Evolutionary conservation across 2,113 vertebrate species (phyloP).

Genomic region (Periophthalmodon schlosseri): DNA sequence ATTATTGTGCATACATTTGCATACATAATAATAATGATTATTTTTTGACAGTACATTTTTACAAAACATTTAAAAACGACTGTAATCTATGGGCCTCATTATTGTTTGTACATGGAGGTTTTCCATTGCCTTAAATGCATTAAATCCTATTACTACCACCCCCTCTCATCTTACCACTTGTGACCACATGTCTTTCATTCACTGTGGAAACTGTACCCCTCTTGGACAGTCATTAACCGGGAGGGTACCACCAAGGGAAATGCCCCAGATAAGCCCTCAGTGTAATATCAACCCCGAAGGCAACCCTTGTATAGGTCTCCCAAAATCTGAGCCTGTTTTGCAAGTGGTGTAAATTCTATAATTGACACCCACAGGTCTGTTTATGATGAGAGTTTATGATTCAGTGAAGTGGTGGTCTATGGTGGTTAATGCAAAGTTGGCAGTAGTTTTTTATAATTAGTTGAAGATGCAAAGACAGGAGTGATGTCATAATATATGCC

Average conservation of each 20-base stretch:
- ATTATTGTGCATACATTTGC: too few relatives aligned
- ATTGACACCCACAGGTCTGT: conserved; percentile 2
- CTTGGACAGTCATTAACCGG: conserved; percentile 11
- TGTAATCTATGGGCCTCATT: neutral
- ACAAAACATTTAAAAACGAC: neutral
- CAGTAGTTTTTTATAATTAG: conserved; percentile 66
- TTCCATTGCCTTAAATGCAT: neutral
- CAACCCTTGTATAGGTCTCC: conserved; percentile 10
- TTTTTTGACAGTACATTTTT: neutral
- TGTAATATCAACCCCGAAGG: conserved; percentile 44
- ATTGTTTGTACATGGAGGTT: neutral
- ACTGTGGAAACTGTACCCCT: conserved; percentile 28
- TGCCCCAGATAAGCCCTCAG: conserved; percentile 42
- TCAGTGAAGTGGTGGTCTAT: conserved; percentile 13
- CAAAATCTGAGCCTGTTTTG: neutral
- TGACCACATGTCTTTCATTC: conserved; percentile 38
- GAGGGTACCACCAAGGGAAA: conserved; percentile 29
- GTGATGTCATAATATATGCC: conserved; percentile 26
- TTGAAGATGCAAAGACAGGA: conserved; percentile 29
- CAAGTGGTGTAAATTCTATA: conserved; percentile 17
- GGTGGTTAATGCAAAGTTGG: conserved; percentile 21
- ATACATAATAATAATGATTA: too few relatives aligned
- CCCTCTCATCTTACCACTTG: conserved; percentile 15
- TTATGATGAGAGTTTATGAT: neutral
- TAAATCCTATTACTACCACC: neutral